Evolutionary conservation across 2,888 invertebrate species (phyloP).

Genomic region (Labia minor): DNA sequence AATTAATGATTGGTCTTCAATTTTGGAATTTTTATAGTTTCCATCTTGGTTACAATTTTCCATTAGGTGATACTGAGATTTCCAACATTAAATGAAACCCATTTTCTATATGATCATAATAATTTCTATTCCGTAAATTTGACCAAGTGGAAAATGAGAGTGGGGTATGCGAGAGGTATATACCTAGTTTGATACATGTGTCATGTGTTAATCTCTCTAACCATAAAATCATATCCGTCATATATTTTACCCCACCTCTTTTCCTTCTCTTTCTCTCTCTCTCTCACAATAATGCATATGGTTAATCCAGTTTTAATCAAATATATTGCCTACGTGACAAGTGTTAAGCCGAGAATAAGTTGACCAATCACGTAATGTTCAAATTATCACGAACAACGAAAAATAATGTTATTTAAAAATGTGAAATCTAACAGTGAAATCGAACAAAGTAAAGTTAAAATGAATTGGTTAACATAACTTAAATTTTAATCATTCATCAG

Average conservation of each 20-base stretch:
- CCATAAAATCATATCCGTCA: background rate
- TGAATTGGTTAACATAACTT: no score
- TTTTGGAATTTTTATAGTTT: no score
- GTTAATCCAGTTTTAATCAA: slow-evolving; percentile 3
- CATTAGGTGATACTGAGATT: no score
- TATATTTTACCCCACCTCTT: background rate
- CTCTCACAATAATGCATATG: no score
- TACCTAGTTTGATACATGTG: background rate
- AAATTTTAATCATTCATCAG: no score
- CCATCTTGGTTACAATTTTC: no score
- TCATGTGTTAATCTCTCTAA: background rate
- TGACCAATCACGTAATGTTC: slow-evolving; percentile 5
- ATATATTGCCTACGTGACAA: slow-evolving; percentile 13
- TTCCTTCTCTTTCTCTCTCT: background rate
- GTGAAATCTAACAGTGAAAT: no score
- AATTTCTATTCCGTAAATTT: no score
- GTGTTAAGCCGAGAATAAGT: slow-evolving; percentile 2
- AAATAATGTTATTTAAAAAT: background rate
- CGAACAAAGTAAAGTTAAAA: no score
- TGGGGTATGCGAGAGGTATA: background rate
- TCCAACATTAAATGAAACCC: no score
- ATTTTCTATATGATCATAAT: no score
- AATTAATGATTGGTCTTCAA: no score
- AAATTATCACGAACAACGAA: background rate
- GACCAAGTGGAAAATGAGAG: background rate